Evolutionary conservation across 2,113 vertebrate species (phyloP).

Genomic region (Leiothrix lutea): DNA sequence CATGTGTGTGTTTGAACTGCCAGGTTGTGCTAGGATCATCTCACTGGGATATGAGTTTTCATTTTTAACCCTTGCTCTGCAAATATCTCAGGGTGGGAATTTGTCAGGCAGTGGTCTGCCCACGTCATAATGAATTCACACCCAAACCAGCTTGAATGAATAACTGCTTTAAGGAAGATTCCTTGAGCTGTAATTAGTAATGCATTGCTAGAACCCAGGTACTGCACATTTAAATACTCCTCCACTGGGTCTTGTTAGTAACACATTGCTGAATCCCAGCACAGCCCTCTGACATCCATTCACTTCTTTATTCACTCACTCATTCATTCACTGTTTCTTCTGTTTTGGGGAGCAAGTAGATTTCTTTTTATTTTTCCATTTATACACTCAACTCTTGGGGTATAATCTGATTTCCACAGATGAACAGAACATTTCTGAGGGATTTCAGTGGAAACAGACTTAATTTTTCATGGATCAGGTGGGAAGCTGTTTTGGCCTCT

Average conservation of each 20-base stretch:
- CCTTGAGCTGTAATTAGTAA: background rate
- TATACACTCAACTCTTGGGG: background rate
- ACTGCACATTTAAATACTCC: background rate
- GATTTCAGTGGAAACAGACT: background rate
- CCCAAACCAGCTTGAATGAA: background rate
- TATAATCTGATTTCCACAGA: background rate
- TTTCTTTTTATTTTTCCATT: background rate
- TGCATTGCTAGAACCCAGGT: background rate
- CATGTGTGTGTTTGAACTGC: background rate
- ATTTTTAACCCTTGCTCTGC: background rate
- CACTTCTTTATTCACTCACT: background rate
- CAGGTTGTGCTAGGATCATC: background rate
- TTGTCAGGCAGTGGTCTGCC: background rate
- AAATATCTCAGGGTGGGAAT: background rate
- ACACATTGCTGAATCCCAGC: background rate
- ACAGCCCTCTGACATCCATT: background rate
- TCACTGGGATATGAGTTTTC: background rate
- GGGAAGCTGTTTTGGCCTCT: background rate
- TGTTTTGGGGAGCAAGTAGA: background rate
- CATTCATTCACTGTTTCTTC: background rate
- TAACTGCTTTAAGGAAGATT: background rate
- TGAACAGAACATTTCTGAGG: background rate
- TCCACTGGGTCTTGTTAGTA: background rate
- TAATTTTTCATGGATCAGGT: background rate
- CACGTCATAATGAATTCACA: background rate